Percentiles rank a stretch among this genome's conserved stretches.
Conservation (phyloP, 2,113 vertebrate genomes). For the Chroicocephalus ridibundus region DNA sequence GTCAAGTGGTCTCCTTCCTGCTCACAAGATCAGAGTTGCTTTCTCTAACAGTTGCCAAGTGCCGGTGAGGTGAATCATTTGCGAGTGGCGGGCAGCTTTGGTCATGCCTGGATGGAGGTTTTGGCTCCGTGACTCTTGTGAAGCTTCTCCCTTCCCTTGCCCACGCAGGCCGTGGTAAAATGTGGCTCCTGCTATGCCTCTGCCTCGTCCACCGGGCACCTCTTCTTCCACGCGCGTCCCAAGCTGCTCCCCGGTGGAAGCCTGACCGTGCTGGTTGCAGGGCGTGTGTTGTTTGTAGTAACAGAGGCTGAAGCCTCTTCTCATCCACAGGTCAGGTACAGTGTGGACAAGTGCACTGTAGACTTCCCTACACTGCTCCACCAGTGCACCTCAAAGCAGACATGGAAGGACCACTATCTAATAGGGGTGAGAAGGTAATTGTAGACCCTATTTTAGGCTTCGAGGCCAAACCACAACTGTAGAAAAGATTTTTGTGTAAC, state of each 20-base stretch:
- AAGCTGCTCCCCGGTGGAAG: neutral
- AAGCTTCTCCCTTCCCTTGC: neutral
- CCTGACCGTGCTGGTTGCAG: neutral
- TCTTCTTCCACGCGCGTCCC: accelerated
- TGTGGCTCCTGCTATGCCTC: neutral
- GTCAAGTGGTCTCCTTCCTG: neutral
- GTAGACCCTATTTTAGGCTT: neutral
- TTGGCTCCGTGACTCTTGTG: neutral
- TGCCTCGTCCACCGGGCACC: accelerated
- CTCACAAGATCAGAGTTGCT: neutral
- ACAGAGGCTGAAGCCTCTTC: conserved; percentile 59
- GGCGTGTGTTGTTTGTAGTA: neutral
- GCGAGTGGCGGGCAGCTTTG: neutral
- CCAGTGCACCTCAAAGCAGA: conserved; percentile 85
- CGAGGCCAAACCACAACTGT: neutral
- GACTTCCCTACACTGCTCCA: conserved; percentile 81
- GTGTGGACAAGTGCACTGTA: conserved; percentile 84
- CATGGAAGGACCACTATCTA: conserved; percentile 82
- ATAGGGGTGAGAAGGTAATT: conserved; percentile 82
- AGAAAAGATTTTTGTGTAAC: neutral
- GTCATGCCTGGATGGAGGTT: neutral
- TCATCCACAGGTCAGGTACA: conserved; percentile 83
- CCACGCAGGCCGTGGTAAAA: accelerated
- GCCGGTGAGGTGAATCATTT: neutral
- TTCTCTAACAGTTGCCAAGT: neutral